phyloP scores from a whole-genome alignment of 2,113 vertebrate species.

The Ophthalmolycus amberensis region DNA sequence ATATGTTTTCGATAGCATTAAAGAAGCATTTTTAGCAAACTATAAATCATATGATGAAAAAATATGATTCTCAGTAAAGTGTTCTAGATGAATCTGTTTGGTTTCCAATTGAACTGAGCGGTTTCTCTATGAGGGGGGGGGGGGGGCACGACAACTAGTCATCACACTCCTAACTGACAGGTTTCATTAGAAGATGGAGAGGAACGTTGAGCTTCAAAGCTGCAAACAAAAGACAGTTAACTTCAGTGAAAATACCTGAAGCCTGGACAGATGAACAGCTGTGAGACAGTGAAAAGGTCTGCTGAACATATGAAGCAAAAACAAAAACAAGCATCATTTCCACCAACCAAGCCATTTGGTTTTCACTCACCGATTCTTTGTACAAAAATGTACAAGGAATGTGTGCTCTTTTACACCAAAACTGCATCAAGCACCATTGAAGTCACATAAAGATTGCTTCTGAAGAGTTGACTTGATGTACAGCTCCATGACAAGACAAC shows the following conservation, averaged over 20 bases:
- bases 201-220: background rate
- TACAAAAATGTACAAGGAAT: background rate
- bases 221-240: background rate
- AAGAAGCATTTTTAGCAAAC: background rate
- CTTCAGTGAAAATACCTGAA: fast-evolving
- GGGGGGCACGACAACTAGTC: background rate
- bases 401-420: background rate
- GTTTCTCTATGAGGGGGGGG: background rate
- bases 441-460: background rate
- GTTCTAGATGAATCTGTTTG: background rate
- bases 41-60: too few species aligned
- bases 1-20: background rate
- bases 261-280: background rate
- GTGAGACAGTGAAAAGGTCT: background rate
- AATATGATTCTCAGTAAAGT: background rate
- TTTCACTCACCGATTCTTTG: background rate
- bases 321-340: background rate
- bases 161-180: background rate
- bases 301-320: background rate
- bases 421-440: background rate
- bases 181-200: background rate
- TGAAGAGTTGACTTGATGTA: background rate
- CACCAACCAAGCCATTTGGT: background rate
- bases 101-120: background rate
- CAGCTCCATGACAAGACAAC: background rate